Base-by-base conservation (phyloP, 2,113 vertebrate species). In the Petrocephalus microphthalmus region DNA sequence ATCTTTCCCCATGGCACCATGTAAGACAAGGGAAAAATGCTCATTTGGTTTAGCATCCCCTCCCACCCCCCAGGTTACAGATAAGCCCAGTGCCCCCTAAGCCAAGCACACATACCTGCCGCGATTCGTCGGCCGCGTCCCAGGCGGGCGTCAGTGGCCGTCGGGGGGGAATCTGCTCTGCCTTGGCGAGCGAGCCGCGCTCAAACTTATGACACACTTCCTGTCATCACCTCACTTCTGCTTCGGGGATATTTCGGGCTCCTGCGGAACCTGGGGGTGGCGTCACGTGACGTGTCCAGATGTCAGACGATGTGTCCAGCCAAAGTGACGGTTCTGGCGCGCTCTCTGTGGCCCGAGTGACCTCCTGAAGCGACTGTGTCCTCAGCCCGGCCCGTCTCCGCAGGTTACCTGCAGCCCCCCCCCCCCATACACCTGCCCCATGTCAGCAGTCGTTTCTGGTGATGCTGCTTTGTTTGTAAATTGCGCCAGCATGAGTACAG, bases 361-460 rank as follows among this genome's bases (percentile, higher is more conserved):
- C 33, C 8, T 19, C 33, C 67, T 74, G n/a, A 29, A 74, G 25
- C 33, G 67, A 33, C 33, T 0, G 13, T 74, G 67, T 74, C 67
- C 25, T 37, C 3, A n/a, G n/a, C n/a, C n/a, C n/a, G n/a, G n/a
- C n/a, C n/a, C n/a, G n/a, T n/a, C n/a, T n/a, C n/a, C n/a, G n/a
- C n/a, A n/a, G n/a, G n/a, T n/a, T n/a, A n/a, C n/a, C n/a, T n/a
- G n/a, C n/a, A n/a, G n/a, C n/a, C 99, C 98, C 85, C 94, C 99
- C 91, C 98, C 98, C 91, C 99, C 99, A 95, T 99, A 99, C 81
- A 98, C 97, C 88, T 99, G 99, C 94, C 98, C 98, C 57, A 7
- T 60, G 94, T 99, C 99, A 19, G 97, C 99, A 93, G 98, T 99
- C 6, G 8, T 22, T 8, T 60, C 57, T 8, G 57, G n/a, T 60